Conservation (phyloP, 2,888 invertebrate species). For the Sisyra nigra region DNA sequence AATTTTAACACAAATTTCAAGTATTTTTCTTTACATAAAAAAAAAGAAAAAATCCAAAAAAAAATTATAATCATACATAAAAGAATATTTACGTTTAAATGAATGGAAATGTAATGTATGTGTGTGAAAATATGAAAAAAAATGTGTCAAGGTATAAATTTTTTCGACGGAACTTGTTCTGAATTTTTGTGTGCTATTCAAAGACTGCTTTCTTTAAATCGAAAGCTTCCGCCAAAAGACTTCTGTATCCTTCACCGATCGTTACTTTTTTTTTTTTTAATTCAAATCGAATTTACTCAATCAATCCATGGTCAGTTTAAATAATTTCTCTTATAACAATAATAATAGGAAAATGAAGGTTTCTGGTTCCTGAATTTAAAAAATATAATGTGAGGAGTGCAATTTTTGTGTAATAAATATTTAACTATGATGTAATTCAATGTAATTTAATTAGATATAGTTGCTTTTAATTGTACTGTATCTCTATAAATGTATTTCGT, state of each 20-base stretch:
- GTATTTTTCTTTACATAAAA: neutral
- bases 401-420: constrained; percentile 3
- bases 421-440: constrained; percentile 1
- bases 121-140: too few relatives aligned
- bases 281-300: too few relatives aligned
- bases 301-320: too few relatives aligned
- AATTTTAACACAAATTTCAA: constrained; percentile 1
- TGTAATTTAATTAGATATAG: constrained; percentile 1
- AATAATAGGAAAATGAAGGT: neutral
- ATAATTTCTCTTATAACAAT: neutral
- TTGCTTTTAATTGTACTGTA: neutral
- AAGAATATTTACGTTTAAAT: neutral
- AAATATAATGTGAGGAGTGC: neutral
- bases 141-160: too few relatives aligned
- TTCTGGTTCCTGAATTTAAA: constrained; percentile 4
- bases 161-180: too few relatives aligned
- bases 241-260: too few relatives aligned
- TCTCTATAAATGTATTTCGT: too few relatives aligned
- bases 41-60: neutral
- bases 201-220: too few relatives aligned
- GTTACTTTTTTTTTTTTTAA: neutral
- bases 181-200: too few relatives aligned
- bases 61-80: too few relatives aligned
- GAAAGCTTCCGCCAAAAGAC: too few relatives aligned
- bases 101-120: too few relatives aligned